Base-by-base conservation (phyloP, 1,140 invertebrate species). In the Drosophila busckii region DNA sequence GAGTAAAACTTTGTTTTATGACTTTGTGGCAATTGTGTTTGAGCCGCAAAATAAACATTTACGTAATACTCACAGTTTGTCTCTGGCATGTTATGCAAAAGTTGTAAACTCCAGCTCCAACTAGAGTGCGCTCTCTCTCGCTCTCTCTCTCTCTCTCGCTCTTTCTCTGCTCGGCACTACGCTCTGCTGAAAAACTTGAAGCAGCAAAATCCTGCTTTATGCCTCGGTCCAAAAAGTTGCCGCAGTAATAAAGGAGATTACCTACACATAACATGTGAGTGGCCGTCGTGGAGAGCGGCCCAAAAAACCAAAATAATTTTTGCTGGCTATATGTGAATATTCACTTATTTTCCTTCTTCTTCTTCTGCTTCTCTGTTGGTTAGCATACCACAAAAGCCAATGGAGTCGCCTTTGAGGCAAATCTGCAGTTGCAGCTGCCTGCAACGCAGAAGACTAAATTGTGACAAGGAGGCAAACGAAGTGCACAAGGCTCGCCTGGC, bases 241-340 rank as follows among this genome's bases (percentile, higher is more conserved):
- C 73, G 73, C 75, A 80, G 73, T 82, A 80, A 80, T 80, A 80
- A 80, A 80, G 70, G 60, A 80, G 73, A 80, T 80, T 80, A 80
- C 73, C 73, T 80, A 59, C 67, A 68, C 73, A 78, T 68, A 78
- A 73, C 73, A 82, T 82, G 54, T 64, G 63, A 65, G 59, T 67
- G 32, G 56, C 25, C 49, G 56, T 41, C 20, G 34, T 23, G 60
- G 25, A 25, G 38, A 16, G 7, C 15, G 16, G 16, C 12, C 31
- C 37, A 13, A 50, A 46, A 55, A 37, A 55, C 46, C 31, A 46
- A 68, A 65, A 80, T 64, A 65, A 80, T 80, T 55, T 46, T 63
- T 52, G 29, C 20, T n/a, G n/a, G n/a, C n/a, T n/a, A n/a, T n/a
- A n/a, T n/a, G n/a, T n/a, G n/a, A n/a, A n/a, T n/a, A n/a, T n/a